Evolutionary conservation across 2,113 vertebrate species (phyloP), one percentile per base, ranked within the genome.

Genomic region (Hippopotamus amphibius): DNA sequence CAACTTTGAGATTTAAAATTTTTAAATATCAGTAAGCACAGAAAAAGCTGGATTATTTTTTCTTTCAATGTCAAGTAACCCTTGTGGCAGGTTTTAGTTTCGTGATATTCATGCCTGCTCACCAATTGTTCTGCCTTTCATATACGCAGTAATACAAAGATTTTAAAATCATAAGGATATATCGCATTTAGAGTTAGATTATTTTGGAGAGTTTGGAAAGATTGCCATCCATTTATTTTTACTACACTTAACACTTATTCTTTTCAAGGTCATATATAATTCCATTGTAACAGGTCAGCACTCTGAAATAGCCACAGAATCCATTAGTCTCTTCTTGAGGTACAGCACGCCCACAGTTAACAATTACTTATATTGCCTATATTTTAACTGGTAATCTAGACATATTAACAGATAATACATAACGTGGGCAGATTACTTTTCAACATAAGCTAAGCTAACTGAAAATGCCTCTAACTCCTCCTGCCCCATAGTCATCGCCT

Each of bases 21-120:
- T 57, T 93, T 90, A 94, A 97, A 89, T 96, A 97, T 94, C 88
- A 93, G 93, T 96, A 94, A 95, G 61, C 93, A 95, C 93, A 76
- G 76, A 77, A 81, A 82, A 97, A 46, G 14, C 59, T 65, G 63
- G 55, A 14, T 48, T 79, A 30, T 83, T 83, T 88, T 30, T 33
- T 13, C 50, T 74, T 92, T 43, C 55, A 68, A 0, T 77, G 71
- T 84, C 90, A 97, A 94, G 53, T 95, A 92, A 87, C 48, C 88
- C 79, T 61, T 92, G 74, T 68, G 89, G 61, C 86, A 81, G 68
- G 10, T 24, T 95, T 89, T 41, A 61, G 68, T 80, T 68, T 96
- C 69, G 55, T 89, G 65, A 43, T 68, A 61, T 88, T 92, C 69
- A 71, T 63, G 53, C 53, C 79, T 43, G 63, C 48, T 86, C 22